Conservation (phyloP, 2,797 vertebrate genomes). For the Sebastes elongatus region DNA sequence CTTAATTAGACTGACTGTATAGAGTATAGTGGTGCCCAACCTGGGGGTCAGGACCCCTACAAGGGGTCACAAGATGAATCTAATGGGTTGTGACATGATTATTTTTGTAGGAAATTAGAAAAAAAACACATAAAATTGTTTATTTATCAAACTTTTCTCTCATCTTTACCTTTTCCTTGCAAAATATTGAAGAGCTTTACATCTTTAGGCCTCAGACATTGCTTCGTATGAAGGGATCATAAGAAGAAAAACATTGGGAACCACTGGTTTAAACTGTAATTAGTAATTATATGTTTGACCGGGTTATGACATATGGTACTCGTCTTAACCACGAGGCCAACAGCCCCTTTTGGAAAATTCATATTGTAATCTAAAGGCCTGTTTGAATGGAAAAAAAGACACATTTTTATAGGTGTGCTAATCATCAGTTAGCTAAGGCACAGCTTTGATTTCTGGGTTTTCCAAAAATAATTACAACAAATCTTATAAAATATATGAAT, state of each 20-base stretch:
- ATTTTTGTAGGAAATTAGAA: background rate
- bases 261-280: background rate
- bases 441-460: background rate
- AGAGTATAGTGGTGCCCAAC: too few relatives aligned
- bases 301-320: too few relatives aligned
- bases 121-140: too few relatives aligned
- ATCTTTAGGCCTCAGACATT: background rate
- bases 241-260: background rate
- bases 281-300: background rate
- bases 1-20: background rate
- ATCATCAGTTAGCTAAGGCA: background rate
- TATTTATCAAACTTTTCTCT: too few relatives aligned
- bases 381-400: background rate
- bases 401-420: background rate
- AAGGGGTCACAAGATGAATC: too few relatives aligned
- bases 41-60: too few relatives aligned
- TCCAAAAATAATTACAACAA: background rate
- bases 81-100: background rate
- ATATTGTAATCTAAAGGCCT: background rate
- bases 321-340: background rate
- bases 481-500: too few relatives aligned
- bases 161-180: too few relatives aligned
- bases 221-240: background rate
- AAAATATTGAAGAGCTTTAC: background rate
- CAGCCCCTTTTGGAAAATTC: background rate